These are phyloP conservation scores for Motacilla tschutschensis DNA, from an alignment of 2,113 vertebrate genomes.

Conservation along the genomic window DNA sequence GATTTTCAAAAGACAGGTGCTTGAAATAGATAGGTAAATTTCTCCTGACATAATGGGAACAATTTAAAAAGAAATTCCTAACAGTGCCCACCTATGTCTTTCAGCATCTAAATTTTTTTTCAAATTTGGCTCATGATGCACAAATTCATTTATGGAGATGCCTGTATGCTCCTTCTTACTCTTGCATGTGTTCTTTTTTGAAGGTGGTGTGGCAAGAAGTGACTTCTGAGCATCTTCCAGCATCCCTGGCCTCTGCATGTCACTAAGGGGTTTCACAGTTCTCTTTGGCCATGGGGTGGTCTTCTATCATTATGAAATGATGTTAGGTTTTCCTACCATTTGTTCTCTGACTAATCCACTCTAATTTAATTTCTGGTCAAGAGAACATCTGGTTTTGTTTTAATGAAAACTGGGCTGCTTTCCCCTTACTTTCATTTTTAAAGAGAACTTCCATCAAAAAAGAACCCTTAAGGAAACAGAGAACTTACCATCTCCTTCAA, in stretches of 20 bases:
- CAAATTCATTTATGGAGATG: neutral
- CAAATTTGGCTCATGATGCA: neutral
- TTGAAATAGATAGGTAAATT: neutral
- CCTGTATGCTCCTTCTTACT: neutral
- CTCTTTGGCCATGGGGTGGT: neutral
- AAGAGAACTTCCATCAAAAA: neutral
- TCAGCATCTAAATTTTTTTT: neutral
- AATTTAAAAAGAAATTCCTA: neutral
- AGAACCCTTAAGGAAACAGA: neutral
- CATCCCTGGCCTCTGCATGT: neutral
- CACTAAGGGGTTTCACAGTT: neutral
- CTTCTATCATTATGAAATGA: neutral
- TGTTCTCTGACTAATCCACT: neutral
- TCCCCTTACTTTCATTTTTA: neutral
- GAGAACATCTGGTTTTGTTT: neutral
- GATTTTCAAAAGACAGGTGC: neutral
- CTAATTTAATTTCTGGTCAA: neutral
- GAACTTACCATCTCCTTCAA: slow-evolving; percentile 94
- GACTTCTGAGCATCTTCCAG: neutral
- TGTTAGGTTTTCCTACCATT: neutral
- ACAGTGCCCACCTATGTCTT: neutral
- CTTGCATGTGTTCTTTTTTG: neutral
- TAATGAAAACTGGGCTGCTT: neutral
- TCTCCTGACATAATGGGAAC: neutral
- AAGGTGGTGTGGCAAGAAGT: neutral